Evolutionary conservation across 1,140 invertebrate species (phyloP), one percentile per base, ranked within the genome.

Genomic region (Aphis gossypii): DNA sequence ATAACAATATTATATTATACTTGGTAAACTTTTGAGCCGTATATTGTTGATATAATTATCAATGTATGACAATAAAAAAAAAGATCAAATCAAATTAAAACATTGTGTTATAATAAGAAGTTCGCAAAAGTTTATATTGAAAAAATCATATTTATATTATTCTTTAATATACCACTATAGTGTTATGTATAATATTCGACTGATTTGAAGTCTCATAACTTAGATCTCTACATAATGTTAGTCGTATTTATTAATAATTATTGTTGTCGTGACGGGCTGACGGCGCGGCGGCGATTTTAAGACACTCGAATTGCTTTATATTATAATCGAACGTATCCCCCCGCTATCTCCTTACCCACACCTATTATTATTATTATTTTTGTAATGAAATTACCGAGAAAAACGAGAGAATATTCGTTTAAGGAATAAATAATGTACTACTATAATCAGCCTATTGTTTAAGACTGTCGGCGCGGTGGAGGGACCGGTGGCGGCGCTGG

Each of bases 361-460:
- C 30, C 11, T 86, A 86, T 86, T 86, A 84, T 25, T 87, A 87
- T 87, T 87, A 30, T 84, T 86, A 44, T 87, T 87, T 38, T 89
- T 23, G 11, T 51, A 90, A 90, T 68, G 21, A 68, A 90, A 90
- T 90, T 90, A 90, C 54, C 38, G 54, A 7, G 89, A 68, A 90
- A 90, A 44, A 90, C 54, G 89, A 44, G 54, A 60, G 89, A 90
- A 90, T 56, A 89, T 56, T 56, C 88, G 88, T 90, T 56, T 60
- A 90, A 90, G 51, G n/a, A 90, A 90, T 44, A 44, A 90, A 90
- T 56, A 44, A 68, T 44, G 89, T 90, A 90, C 89, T 51, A 83
- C 44, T 92, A 51, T 92, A 93, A 93, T 93, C 92, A 93, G 92
- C 38, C 82, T 44, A 93, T 93, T 93, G 92, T 93, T 54, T 93